Evolutionary conservation across 2,888 invertebrate genomes (phyloP).

Genomic region (Habrosyne pyritoides): DNA sequence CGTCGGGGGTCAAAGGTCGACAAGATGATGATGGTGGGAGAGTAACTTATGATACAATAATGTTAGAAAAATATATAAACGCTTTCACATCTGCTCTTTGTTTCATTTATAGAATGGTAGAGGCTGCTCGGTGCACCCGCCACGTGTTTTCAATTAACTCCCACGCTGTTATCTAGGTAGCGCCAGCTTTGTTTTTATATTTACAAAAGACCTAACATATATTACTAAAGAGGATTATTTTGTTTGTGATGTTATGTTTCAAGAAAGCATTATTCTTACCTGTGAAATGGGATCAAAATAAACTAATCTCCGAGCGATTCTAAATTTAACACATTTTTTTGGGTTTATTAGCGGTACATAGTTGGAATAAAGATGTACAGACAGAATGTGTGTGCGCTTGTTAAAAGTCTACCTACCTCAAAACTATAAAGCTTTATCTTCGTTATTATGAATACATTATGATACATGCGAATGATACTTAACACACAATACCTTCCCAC

Average conservation of each 20-base stretch:
- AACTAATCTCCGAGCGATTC: background rate
- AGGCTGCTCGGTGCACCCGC: conserved; percentile 40
- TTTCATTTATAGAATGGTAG: conserved; percentile 46
- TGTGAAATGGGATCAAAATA: background rate
- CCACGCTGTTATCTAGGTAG: conserved; percentile 33
- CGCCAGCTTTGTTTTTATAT: conserved; percentile 26
- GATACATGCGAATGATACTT: background rate
- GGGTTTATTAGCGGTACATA: background rate
- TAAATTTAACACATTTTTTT: background rate
- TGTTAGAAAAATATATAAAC: conserved; percentile 18
- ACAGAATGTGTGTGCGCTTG: no score
- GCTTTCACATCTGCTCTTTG: conserved; percentile 35
- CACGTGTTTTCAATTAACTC: conserved; percentile 59
- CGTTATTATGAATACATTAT: background rate
- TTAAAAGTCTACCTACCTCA: background rate
- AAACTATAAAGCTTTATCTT: background rate
- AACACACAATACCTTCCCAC: background rate
- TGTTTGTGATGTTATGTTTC: conserved; percentile 1
- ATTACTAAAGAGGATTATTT: background rate
- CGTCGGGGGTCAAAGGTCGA: background rate
- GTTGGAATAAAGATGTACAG: background rate
- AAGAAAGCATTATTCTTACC: background rate
- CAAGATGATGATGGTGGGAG: background rate
- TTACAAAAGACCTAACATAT: conserved; percentile 19
- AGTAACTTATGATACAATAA: background rate